These are phyloP conservation scores for Meteorus colon DNA, from an alignment of 2,888 invertebrate genomes.

Conservation along the genomic window DNA sequence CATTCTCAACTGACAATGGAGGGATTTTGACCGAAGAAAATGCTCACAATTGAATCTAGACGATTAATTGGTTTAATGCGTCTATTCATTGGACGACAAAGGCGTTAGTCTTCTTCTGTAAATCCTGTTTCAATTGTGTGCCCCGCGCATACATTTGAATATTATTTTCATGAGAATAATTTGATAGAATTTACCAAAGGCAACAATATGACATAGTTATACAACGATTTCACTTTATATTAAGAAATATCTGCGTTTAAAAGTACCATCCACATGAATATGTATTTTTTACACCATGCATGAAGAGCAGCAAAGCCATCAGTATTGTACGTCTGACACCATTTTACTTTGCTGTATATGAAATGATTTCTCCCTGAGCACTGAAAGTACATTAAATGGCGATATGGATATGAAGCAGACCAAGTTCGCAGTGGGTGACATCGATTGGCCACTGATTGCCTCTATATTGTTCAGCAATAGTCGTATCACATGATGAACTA, in stretches of 20 bases:
- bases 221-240: slow-evolving; percentile 8
- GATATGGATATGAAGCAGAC: slow-evolving; percentile 2
- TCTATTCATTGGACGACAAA: slow-evolving; percentile 49
- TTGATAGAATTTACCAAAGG: not conserved
- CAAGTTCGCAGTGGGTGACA: not conserved
- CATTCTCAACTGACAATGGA: slow-evolving; percentile 53
- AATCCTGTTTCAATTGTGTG: slow-evolving; percentile 20
- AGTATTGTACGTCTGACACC: slow-evolving; percentile 31
- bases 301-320: slow-evolving; percentile 22
- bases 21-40: slow-evolving; percentile 31
- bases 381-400: slow-evolving; percentile 9
- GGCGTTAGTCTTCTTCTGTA: slow-evolving; percentile 22
- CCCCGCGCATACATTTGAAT: not conserved
- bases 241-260: not conserved
- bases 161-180: slow-evolving; percentile 1
- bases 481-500: not conserved
- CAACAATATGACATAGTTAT: slow-evolving; percentile 2
- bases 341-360: slow-evolving; percentile 16
- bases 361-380: slow-evolving; percentile 15
- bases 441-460: not conserved
- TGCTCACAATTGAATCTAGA: slow-evolving; percentile 48
- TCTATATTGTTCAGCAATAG: not conserved
- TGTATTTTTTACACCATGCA: not conserved
- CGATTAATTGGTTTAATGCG: slow-evolving; percentile 53
- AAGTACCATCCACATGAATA: not conserved